Evolutionary conservation across 2,797 vertebrate genomes (phyloP).

Genomic region (Antrozous pallidus): DNA sequence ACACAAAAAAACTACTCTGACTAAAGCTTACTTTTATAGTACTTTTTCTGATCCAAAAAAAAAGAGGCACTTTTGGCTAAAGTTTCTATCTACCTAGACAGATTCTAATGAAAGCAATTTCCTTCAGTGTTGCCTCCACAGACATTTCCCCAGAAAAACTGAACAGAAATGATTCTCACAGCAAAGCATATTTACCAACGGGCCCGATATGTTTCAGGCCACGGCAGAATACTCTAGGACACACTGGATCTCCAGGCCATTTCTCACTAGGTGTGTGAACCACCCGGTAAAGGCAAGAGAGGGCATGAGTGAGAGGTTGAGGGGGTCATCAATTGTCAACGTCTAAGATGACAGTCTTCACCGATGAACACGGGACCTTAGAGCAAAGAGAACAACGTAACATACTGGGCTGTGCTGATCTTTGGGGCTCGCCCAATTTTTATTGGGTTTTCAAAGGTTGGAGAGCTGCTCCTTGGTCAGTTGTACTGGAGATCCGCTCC

Average conservation of each 20-base stretch:
- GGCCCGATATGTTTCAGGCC: not conserved
- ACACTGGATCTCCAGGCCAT: not conserved
- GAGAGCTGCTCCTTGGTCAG: not conserved
- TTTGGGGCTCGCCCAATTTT: not conserved
- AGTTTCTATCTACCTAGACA: not conserved
- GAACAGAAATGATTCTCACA: not conserved
- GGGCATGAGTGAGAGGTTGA: not conserved
- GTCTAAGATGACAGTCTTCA: not conserved
- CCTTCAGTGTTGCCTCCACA: not conserved
- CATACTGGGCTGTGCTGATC: not conserved
- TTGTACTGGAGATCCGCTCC: not conserved
- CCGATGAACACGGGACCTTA: not conserved
- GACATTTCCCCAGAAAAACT: slow-evolving; percentile 6
- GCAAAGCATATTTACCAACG: not conserved
- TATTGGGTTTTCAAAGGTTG: not conserved
- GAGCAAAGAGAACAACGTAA: not conserved
- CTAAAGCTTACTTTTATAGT: not conserved
- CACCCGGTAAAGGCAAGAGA: not conserved
- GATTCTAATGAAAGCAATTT: not conserved
- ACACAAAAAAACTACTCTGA: not conserved
- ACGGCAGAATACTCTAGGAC: not conserved
- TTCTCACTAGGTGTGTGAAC: not conserved
- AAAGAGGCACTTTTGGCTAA: not conserved
- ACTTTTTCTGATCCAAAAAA: not conserved
- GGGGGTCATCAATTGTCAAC: not conserved